Evolutionary conservation across 2,888 invertebrate genomes (phyloP), one percentile per base, ranked within the genome.

Genomic region (Bombyx huttoni): DNA sequence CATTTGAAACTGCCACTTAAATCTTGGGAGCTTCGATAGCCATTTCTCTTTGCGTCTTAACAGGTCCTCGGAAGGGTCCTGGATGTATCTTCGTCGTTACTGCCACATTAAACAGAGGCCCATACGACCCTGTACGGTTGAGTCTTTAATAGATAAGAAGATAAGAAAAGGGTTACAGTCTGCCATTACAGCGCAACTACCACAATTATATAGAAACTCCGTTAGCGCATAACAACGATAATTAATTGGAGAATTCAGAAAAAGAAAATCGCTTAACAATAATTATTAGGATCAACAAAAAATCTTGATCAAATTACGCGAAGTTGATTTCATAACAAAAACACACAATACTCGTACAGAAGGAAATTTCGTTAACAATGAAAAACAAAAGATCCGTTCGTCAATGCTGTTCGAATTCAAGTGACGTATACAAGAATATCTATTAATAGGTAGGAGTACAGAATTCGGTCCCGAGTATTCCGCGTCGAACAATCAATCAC

Each of bases 1-100:
- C 83, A 81, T 85, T 86, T 81, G 83, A 81, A 82, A 86, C 78
- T 85, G 83, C 81, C 84, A 81, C 81, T 84, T 85, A 86, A 85
- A 86, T 86, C 86, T 85, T 82, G 77, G 78, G 82, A 78, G 84
- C 76, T 76, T 78, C 84, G 77, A 86, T 86, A 73, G 86, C 81
- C 75, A 82, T 86, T 82, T 81, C 76, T 86, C 83, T 82, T 75
- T 67, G 75, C 70, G 75, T 78, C 82, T 85, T 83, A 81, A 65
- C 67, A 63, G 60, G 57, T 56, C 52, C 56, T 12, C 13, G 45
- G 56, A 60, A 63, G 62, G 63, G 61, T 64, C 59, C 52, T 52
- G 60, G 67, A 68, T 64, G 71, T 74, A 72, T 78, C 78, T 75
- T 74, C 73, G 75, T 75, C 73, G 71, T 75, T 75, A 71, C 65